Percentiles rank a stretch among this genome's conserved stretches.
Conservation (phyloP, 2,113 vertebrate genomes). For the zebrafish (Danio rerio) region DNA sequence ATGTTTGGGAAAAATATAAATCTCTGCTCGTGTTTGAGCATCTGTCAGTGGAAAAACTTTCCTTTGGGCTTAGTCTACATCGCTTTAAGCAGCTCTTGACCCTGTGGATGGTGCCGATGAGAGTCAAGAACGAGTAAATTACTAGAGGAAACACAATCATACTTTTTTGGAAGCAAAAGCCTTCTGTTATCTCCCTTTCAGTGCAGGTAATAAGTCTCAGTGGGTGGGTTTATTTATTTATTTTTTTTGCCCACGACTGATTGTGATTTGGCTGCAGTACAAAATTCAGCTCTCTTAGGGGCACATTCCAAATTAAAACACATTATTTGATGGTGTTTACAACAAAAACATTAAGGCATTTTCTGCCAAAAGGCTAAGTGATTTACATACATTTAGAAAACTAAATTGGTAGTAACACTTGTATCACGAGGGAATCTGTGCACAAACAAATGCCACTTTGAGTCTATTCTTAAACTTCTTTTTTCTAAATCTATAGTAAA, state of each 20-base stretch:
- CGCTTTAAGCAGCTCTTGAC: conserved; percentile 73
- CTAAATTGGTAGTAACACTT: neutral
- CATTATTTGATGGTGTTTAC: neutral
- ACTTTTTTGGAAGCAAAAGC: neutral
- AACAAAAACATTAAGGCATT: neutral
- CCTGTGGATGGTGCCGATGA: conserved; percentile 56
- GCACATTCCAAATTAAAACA: neutral
- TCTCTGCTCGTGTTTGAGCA: conserved; percentile 57
- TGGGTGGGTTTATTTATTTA: neutral
- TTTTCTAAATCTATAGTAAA: too few relatives aligned
- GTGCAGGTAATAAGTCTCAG: neutral
- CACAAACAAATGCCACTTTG: neutral
- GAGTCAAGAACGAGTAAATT: conserved; percentile 59
- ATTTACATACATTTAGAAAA: neutral
- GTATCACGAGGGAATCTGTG: neutral
- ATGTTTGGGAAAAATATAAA: conserved; percentile 65
- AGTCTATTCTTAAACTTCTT: neutral
- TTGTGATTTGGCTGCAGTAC: conserved; percentile 9
- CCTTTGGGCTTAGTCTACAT: conserved; percentile 60
- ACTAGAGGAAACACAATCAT: conserved; percentile 47
- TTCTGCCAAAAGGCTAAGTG: neutral
- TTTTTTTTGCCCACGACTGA: neutral
- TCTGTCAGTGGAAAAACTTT: conserved; percentile 61
- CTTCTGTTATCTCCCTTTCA: conserved; percentile 3
- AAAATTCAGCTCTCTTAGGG: neutral